Evolutionary conservation across 2,888 invertebrate genomes (phyloP), one percentile per base, ranked within the genome.

Genomic region (Sinhomidia bicolor): DNA sequence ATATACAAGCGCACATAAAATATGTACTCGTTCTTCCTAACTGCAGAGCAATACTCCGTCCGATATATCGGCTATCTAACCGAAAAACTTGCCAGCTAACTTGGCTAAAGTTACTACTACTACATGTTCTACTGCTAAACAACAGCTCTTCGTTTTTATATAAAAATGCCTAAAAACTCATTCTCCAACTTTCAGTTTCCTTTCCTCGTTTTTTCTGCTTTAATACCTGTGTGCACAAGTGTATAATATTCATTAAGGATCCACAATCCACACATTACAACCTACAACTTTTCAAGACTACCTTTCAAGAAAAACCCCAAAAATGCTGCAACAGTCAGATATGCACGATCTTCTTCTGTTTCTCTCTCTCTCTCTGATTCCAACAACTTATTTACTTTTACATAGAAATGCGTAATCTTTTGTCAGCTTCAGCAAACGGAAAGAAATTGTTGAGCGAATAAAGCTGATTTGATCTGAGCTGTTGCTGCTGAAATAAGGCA

Each of bases 241-340:
- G 71, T 54, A n/a, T n/a, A n/a, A 32, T 78, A 78, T 78, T 78
- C 51, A 78, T 78, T 74, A 74, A 51, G 54, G 29, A 78, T 51
- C 78, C 78, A 78, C 71, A 78, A 17, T 54, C 44, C 74, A 26
- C 74, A 74, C 47, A 36, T 78, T 78, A n/a, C n/a, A n/a, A 78
- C 78, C 32, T 54, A 9, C 54, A 29, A 54, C 32, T 54, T 78
- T 78, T 78, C 51, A 78, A 26, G 29, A 51, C 29, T 76, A 51
- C 47, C 78, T 78, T 32, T 78, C 51, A 51, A 54, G 32, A 78
- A n/a, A 20, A 51, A 26, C 26, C 6, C 68, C 12, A 71, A 10
- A 71, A 26, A 29, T 3, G 44, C 74, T 12, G 47, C 74, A 74
- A 78, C 78, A 78, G 78, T 78, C n/a, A n/a, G n/a, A n/a, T n/a